phyloP scores from a whole-genome alignment of 2,888 invertebrate species.

The Dorcus parallelipipedus region DNA sequence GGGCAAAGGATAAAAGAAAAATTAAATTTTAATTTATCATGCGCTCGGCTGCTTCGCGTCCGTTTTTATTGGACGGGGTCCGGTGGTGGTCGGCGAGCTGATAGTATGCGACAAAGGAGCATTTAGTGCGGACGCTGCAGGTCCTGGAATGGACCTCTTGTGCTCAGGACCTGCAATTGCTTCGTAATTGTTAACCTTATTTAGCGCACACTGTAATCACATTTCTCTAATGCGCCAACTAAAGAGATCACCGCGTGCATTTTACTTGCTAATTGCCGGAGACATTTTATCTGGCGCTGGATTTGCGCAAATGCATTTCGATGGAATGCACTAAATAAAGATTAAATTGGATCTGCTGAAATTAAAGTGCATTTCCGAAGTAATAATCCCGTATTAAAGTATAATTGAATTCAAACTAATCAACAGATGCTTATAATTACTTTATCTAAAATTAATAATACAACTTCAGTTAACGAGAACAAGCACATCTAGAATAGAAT shows the following conservation, averaged over 20 bases:
- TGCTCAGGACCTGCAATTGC: constrained; percentile 3
- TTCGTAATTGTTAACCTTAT: constrained; percentile 25
- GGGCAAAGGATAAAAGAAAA: not conserved
- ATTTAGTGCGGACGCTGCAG: constrained; percentile 24
- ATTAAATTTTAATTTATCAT: constrained; percentile 11
- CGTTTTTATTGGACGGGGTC: not conserved
- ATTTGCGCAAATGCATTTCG: not conserved
- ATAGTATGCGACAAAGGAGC: constrained; percentile 24
- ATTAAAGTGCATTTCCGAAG: no score
- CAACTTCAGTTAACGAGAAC: no score
- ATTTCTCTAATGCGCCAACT: constrained; percentile 28
- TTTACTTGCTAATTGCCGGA: constrained; percentile 16
- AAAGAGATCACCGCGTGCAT: constrained; percentile 27
- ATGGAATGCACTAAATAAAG: no score
- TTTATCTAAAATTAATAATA: no score
- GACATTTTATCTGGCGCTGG: constrained; percentile 15
- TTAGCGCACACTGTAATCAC: constrained; percentile 26
- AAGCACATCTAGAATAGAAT: no score
- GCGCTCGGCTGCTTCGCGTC: not conserved
- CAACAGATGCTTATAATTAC: no score
- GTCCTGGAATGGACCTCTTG: constrained; percentile 3
- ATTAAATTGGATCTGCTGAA: no score
- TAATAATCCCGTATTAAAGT: no score
- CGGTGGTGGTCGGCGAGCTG: constrained; percentile 15
- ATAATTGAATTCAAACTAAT: no score